Percentiles rank a stretch among this genome's conserved stretches.
These are phyloP conservation scores for Ceyx erithaca DNA, from an alignment of 2,797 vertebrate species.

Conservation along the genomic window DNA sequence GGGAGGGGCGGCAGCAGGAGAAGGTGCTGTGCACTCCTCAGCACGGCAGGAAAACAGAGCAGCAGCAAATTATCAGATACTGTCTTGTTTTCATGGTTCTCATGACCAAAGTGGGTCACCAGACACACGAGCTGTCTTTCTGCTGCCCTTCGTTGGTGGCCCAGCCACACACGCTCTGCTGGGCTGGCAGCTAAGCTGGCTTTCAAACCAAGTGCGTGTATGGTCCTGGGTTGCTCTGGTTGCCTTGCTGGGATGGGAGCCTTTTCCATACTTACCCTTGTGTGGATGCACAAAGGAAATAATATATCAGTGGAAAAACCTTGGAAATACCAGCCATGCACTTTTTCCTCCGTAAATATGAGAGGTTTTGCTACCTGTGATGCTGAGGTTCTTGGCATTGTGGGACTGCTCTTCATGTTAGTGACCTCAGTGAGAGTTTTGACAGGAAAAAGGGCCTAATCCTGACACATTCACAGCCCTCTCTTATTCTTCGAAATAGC, in stretches of 20 bases:
- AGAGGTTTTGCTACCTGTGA: not conserved
- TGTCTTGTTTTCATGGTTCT: not conserved
- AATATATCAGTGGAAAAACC: not conserved
- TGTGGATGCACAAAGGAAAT: not conserved
- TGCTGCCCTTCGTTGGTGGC: not conserved
- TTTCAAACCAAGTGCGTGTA: not conserved
- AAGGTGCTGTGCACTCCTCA: not conserved
- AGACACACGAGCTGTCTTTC: not conserved
- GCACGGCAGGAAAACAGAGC: not conserved
- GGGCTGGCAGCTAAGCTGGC: not conserved
- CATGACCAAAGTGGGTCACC: not conserved
- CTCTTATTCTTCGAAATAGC: not conserved
- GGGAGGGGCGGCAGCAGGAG: not conserved
- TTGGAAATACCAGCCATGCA: not conserved
- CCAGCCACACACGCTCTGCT: rapidly evolving
- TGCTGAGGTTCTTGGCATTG: rapidly evolving
- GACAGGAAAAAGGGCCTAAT: not conserved
- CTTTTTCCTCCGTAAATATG: rapidly evolving
- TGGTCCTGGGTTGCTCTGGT: not conserved
- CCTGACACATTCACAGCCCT: not conserved
- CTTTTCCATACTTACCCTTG: not conserved
- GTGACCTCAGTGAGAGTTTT: not conserved
- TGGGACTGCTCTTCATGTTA: not conserved
- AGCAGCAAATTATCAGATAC: not conserved
- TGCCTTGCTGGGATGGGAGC: not conserved